These are phyloP conservation scores for Triplophysa siluroides DNA, from an alignment of 2,113 vertebrate species.

Conservation along the genomic window DNA sequence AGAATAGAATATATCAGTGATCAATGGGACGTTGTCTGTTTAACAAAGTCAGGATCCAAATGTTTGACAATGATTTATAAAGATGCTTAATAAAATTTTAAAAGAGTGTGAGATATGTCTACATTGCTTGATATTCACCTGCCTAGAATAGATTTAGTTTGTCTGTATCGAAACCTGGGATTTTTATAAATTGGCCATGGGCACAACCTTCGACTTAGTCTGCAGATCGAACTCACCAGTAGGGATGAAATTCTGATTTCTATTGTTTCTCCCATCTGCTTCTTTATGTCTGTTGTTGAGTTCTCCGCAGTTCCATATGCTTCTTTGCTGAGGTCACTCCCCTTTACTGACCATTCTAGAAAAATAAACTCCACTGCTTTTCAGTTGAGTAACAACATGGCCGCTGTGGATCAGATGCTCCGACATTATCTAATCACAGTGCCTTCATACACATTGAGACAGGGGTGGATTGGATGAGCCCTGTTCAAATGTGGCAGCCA, in stretches of 20 bases:
- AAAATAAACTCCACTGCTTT: slow-evolving; percentile 51
- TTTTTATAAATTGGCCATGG: neutral
- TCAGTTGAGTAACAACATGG: slow-evolving; percentile 61
- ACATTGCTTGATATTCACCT: neutral
- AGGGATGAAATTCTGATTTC: slow-evolving; percentile 31
- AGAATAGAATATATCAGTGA: slow-evolving; percentile 23
- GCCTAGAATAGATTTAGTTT: neutral
- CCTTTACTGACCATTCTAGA: slow-evolving; percentile 62
- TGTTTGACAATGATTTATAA: neutral
- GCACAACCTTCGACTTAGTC: neutral
- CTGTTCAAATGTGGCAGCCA: slow-evolving; percentile 23
- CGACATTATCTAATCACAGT: slow-evolving; percentile 34
- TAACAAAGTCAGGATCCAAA: neutral
- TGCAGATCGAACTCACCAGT: slow-evolving; percentile 4
- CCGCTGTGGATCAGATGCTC: slow-evolving; percentile 56
- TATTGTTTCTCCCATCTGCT: slow-evolving; percentile 68
- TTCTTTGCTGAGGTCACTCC: slow-evolving; percentile 60
- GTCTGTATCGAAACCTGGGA: neutral
- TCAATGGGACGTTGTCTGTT: neutral
- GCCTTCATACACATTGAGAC: slow-evolving; percentile 54
- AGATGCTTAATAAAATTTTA: neutral
- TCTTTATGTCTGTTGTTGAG: slow-evolving; percentile 68
- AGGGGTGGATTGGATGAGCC: slow-evolving; percentile 65
- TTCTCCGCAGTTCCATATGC: slow-evolving; percentile 65
- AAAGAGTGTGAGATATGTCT: neutral